Evolutionary conservation across 2,888 invertebrate genomes (phyloP), one percentile per base, ranked within the genome.

Genomic region (Standfussiana lucernea): DNA sequence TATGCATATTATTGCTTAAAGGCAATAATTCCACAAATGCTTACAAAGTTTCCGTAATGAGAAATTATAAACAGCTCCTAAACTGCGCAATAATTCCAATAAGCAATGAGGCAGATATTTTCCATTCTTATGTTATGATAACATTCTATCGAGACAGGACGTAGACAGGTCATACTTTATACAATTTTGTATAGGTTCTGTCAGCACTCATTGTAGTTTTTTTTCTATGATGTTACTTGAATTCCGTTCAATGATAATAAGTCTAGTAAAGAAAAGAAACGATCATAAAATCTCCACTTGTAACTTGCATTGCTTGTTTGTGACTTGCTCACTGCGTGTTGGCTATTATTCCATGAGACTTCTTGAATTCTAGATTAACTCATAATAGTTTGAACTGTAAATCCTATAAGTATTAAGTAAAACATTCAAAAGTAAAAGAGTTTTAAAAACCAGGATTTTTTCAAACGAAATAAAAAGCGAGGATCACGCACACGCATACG

Each of bases 91-190:
- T 66, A 50, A 42, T 59, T 37, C 15, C n/a, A n/a, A 24, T 64
- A n/a, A 8, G 40, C n/a, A 68, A 47, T 45, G 56, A 72, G 24
- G 42, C 21, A 70, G 47, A 64, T 66, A 69, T 65, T 78, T 72
- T 61, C 35, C 37, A 72, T 56, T 61, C 28, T 7, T n/a, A 13
- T 78, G 72, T 82, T 82, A 59, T 82, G 82, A 82, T 53, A 78
- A 81, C 53, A 78, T 69, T 78, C 24, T 18, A 24, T 71, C 37
- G 56, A 81, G 77, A 32, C 82, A 45, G 37, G 64, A 72, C 37
- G 64, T 32, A 69, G 68, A 82, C 72, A 13, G 59, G 45, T 18
- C 70, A 56, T 59, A 42, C 40, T 53, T 72, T 53, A 77, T 28
- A 69, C 56, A 68, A 59, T 65, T 35, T 59, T 59, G 42, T 37